Base-by-base conservation (phyloP, 64 coral and sea anemone species). In the Stichodactyla mertensii region DNA sequence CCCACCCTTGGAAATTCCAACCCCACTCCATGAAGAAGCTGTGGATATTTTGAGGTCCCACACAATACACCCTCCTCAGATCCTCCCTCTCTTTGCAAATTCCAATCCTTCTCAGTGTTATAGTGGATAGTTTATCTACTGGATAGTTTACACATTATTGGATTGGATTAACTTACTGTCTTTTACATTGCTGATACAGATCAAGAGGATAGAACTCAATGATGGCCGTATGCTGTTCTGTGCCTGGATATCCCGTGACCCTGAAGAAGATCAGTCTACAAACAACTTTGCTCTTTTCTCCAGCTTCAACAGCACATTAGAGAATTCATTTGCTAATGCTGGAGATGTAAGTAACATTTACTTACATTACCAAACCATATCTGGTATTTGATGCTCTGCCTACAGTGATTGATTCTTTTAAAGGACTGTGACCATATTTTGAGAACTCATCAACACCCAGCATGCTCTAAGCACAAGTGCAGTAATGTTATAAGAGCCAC, bases 231-330 rank as follows among this genome's bases (percentile, higher is more conserved):
- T 93, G 52, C 69, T 99, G 12, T 99, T 69, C 36, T 99, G 97
- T 79, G 77, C 92, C 15, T 99, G 97, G 97, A 90, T 99, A 86
- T 99, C 93, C 57, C 93, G 93, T 71, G 97, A 99, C 82, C 97
- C 97, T 20, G 97, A 94, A 77, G 97, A 99, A 54, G 92, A 94
- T 53, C 52, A 83, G 12, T 85, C 82, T 4, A 85, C 87, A 7
- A 86, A 57, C 56, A 91, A 89, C 45, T 86, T 77, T 84, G 77
- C 69, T 59, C 82, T 99, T 13, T 80, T 70, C 14, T 54, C 93
- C 71, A 99, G 97, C 80, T 89, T 92, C 15, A 95, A 89, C 62
- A 99, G 91, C 57, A 77, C 83, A 6, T 59, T 88, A 58, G 82
- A 86, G 15, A 83, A 85, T 31, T 96, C 94, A 8, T 62, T 97